Evolutionary conservation across 2,888 invertebrate species (phyloP).

Genomic region (Auanema sp.): DNA sequence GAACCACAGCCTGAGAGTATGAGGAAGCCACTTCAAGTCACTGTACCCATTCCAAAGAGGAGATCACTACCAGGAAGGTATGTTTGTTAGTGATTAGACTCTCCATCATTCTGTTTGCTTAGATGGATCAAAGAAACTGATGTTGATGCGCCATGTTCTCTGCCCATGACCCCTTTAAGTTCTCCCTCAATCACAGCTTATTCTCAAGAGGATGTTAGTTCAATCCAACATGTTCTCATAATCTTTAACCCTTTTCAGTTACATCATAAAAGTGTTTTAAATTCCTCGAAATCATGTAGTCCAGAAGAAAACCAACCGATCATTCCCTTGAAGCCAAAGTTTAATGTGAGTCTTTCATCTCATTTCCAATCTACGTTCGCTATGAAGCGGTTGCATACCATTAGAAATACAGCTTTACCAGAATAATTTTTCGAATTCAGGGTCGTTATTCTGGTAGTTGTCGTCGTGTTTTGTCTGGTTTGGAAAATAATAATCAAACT

Average conservation of each 20-base stretch:
- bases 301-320: no score
- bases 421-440: constrained; percentile 7
- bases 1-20: constrained; percentile 28
- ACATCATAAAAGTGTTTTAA: no score
- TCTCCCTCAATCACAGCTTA: constrained; percentile 22
- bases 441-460: constrained; percentile 24
- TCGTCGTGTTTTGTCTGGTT: constrained; percentile 33
- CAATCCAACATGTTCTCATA: neutral
- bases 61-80: constrained; percentile 22
- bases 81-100: neutral
- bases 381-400: no score
- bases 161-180: constrained; percentile 36
- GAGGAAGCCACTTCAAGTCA: constrained; percentile 9
- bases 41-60: constrained; percentile 23
- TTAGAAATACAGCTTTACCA: no score
- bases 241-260: no score
- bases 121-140: constrained; percentile 49
- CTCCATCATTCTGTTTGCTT: neutral
- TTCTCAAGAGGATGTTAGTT: constrained; percentile 13
- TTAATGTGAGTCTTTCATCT: no score
- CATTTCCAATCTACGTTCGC: no score
- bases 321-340: no score
- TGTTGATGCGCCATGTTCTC: constrained; percentile 37
- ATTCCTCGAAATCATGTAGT: no score
- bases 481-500: constrained; percentile 26